phyloP scores from a whole-genome alignment of 1,140 invertebrate species.

The Panagrolaimus sp. region DNA sequence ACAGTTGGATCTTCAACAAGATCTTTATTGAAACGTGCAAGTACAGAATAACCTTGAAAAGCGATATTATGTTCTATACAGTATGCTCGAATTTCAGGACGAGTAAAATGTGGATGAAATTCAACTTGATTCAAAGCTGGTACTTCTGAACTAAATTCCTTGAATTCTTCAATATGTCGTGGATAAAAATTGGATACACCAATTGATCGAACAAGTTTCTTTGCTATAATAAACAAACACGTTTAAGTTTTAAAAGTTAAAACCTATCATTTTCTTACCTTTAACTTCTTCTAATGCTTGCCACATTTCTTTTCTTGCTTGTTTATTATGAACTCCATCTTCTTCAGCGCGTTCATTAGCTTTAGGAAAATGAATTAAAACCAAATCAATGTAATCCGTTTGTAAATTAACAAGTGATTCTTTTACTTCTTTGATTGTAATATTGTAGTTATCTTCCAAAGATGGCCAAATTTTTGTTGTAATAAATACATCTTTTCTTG shows the following conservation, averaged over 20 bases:
- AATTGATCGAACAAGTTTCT: constrained; percentile 66
- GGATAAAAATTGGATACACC: constrained; percentile 78
- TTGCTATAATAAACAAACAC: constrained; percentile 19
- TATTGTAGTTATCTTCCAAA: constrained; percentile 26
- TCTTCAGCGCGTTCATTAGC: constrained; percentile 22
- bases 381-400: constrained; percentile 39
- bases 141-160: constrained; percentile 63
- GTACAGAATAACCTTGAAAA: constrained; percentile 56
- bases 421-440: constrained; percentile 24
- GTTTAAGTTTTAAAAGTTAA: constrained; percentile 11
- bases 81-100: constrained; percentile 56
- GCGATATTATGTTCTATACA: constrained; percentile 59
- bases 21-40: constrained; percentile 50
- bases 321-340: constrained; percentile 41
- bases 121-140: constrained; percentile 72
- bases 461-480: constrained; percentile 42
- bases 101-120: constrained; percentile 61
- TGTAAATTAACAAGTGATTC: constrained; percentile 41
- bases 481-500: constrained; percentile 40
- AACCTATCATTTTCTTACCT: too few species aligned
- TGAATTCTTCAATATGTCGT: constrained; percentile 68
- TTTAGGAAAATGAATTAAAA: constrained; percentile 52
- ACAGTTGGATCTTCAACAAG: constrained; percentile 43
- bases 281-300: constrained; percentile 39
- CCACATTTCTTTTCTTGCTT: constrained; percentile 35